Evolutionary conservation across 2,113 vertebrate species (phyloP).

Genomic region (Nerophis ophidion): DNA sequence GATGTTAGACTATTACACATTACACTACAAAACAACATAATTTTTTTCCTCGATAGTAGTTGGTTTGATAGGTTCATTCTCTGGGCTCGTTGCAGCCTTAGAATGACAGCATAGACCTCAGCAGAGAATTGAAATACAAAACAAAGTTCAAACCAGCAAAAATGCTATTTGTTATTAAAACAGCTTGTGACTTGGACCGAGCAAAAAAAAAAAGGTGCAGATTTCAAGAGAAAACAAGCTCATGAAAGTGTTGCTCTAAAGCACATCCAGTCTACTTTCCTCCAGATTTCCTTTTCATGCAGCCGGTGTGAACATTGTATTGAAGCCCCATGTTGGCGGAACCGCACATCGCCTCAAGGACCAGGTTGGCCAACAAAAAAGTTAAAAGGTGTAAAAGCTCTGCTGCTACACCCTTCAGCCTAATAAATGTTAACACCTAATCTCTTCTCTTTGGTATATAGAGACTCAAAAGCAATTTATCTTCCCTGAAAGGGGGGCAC

Average conservation of each 20-base stretch:
- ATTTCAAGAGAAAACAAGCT: slow-evolving; percentile 12
- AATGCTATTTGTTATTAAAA: not conserved
- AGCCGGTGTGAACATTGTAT: slow-evolving; percentile 4
- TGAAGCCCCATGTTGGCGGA: slow-evolving; percentile 13
- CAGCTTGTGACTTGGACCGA: not conserved
- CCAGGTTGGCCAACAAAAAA: slow-evolving; percentile 23
- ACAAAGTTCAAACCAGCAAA: not conserved
- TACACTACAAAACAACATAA: no score
- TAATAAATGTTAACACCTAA: slow-evolving; percentile 46
- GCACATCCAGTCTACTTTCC: slow-evolving; percentile 23
- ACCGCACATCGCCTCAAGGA: slow-evolving; percentile 15
- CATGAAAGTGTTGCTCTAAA: slow-evolving; percentile 15
- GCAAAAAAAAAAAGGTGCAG: slow-evolving; percentile 3
- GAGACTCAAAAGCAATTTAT: slow-evolving; percentile 50
- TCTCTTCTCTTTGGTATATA: slow-evolving; percentile 38
- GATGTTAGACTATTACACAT: no score
- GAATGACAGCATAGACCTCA: no score
- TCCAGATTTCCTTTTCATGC: slow-evolving; percentile 20
- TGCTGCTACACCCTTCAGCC: slow-evolving; percentile 10
- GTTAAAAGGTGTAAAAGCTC: slow-evolving; percentile 41
- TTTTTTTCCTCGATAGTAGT: no score
- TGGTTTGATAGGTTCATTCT: no score
- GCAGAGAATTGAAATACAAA: no score
- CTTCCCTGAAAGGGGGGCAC: slow-evolving; percentile 41
- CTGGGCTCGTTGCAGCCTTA: no score